Evolutionary conservation across 2,113 vertebrate species (phyloP).

Genomic region (Oncorhynchus gorbuscha): DNA sequence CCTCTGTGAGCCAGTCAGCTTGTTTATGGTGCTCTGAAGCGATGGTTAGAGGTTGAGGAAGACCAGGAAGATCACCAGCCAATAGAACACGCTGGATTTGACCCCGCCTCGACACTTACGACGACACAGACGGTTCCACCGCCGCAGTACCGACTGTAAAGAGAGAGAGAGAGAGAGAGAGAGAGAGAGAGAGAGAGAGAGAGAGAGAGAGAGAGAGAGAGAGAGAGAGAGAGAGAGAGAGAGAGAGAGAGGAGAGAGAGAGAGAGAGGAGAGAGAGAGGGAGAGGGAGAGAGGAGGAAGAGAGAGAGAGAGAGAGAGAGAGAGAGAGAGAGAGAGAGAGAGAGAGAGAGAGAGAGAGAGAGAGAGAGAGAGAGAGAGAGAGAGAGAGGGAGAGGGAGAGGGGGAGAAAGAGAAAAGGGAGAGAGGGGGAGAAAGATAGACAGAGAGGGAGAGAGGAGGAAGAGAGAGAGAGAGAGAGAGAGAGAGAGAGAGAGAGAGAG

Average conservation of each 20-base stretch:
- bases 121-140: constrained; percentile 92
- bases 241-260: constrained; percentile 17
- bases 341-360: neutral
- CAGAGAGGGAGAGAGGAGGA: too few relatives aligned
- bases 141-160: constrained; percentile 88
- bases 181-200: neutral
- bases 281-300: too few relatives aligned
- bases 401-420: neutral
- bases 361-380: neutral
- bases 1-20: too few relatives aligned
- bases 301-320: neutral
- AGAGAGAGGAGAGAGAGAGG: neutral
- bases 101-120: constrained; percentile 88
- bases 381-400: neutral
- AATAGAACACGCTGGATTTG: constrained; percentile 95
- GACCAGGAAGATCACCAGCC: constrained; percentile 94
- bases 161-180: constrained; percentile 24
- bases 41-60: constrained; percentile 92
- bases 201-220: neutral
- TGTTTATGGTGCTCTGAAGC: constrained; percentile 81
- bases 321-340: neutral
- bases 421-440: neutral
- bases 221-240: constrained; percentile 12
- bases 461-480: neutral
- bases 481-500: too few relatives aligned